Conservation (phyloP, 1,140 invertebrate species). For the Octopus sinensis region DNA sequence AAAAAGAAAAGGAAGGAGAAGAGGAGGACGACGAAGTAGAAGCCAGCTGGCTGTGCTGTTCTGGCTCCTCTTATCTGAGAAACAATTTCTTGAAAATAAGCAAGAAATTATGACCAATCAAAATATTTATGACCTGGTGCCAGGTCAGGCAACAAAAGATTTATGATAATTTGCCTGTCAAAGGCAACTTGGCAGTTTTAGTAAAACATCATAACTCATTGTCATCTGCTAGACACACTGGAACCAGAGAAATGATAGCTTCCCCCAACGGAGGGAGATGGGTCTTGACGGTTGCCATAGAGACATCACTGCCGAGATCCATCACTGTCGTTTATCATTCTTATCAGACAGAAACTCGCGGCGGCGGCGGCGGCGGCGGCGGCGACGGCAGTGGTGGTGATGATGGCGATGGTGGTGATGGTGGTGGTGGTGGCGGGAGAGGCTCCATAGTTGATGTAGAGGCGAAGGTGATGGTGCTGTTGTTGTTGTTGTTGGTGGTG, state of each 20-base stretch:
- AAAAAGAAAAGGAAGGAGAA: not conserved
- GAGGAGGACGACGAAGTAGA: not conserved
- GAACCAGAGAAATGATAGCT: constrained; percentile 38
- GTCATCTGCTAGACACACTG: constrained; percentile 32
- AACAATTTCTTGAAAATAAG: constrained; percentile 24
- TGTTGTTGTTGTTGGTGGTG: not conserved
- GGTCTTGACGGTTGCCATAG: constrained; percentile 42
- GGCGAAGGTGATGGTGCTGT: constrained; percentile 1
- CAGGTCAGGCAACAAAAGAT: constrained; percentile 35
- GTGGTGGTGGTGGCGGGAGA: constrained; percentile 3
- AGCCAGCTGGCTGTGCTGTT: not conserved
- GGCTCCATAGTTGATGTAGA: constrained; percentile 12
- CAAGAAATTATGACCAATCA: constrained; percentile 31
- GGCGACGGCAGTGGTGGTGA: not conserved
- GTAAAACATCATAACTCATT: constrained; percentile 43
- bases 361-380: constrained; percentile 12
- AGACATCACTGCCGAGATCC: constrained; percentile 39
- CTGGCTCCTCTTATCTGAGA: not conserved
- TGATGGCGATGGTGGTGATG: constrained; percentile 9
- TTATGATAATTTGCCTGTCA: constrained; percentile 45
- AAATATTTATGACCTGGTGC: constrained; percentile 33
- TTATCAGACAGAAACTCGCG: constrained; percentile 32
- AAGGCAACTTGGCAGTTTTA: constrained; percentile 34
- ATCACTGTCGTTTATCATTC: constrained; percentile 43
- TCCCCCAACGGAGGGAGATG: constrained; percentile 37